Evolutionary conservation across 53 echinoderm and acorn worm genomes (phyloP).

Genomic region (Glandiceps talaboti): DNA sequence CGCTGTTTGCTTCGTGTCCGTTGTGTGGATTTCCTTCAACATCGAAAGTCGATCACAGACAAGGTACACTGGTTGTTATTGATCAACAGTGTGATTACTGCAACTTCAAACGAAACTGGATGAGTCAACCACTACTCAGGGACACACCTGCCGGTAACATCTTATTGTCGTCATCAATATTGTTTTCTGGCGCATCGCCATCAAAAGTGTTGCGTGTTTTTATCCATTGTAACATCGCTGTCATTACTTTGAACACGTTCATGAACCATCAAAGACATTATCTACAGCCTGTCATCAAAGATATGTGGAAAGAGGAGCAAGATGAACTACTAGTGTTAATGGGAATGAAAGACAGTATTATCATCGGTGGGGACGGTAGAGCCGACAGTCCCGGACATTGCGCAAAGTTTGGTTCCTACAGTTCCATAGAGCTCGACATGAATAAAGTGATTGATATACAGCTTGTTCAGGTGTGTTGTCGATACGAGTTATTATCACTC

Average conservation of each 20-base stretch:
- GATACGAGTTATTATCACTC: no score
- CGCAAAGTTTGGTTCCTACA: constrained; percentile 39
- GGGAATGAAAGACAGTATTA: not conserved
- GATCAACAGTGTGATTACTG: constrained; percentile 7
- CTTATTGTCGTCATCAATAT: constrained; percentile 25
- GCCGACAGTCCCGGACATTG: constrained; percentile 38
- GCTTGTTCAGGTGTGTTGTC: constrained; percentile 29
- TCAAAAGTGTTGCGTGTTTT: constrained; percentile 17
- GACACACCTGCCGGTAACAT: constrained; percentile 28
- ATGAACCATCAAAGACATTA: constrained; percentile 18
- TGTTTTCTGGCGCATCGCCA: constrained; percentile 14
- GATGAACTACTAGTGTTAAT: not conserved
- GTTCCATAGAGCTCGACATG: constrained; percentile 16
- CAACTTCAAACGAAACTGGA: constrained; percentile 4
- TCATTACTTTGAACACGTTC: constrained; percentile 14
- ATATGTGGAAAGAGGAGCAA: constrained; percentile 1
- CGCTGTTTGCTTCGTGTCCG: not conserved
- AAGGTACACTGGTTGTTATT: not conserved
- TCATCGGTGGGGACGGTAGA: constrained; percentile 25
- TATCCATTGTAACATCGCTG: constrained; percentile 10
- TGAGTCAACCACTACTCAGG: constrained; percentile 3
- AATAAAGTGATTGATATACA: constrained; percentile 26
- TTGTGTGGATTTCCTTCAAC: not conserved
- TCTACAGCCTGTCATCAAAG: constrained; percentile 25
- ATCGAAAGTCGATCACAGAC: not conserved